phyloP scores from a whole-genome alignment of 92 coral and sea anemone genomes.

The Palythoa grandiflora region DNA sequence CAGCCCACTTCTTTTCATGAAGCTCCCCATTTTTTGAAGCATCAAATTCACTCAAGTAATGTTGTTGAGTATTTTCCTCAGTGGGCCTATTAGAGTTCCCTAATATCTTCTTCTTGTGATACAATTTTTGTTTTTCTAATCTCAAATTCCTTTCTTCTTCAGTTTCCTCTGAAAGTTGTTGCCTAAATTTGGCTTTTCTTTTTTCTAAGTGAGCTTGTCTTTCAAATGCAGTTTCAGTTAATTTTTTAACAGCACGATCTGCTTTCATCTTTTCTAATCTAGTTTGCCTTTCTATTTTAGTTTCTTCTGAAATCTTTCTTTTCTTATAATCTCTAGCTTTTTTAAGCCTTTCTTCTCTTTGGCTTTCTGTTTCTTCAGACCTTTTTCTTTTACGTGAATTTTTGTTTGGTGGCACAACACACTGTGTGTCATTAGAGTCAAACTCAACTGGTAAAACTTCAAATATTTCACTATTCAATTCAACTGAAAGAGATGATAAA shows the following conservation, averaged over 20 bases:
- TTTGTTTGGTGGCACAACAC: constrained; percentile 31
- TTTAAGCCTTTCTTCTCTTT: neutral
- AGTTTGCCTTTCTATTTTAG: constrained; percentile 50
- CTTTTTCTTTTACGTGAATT: constrained; percentile 45
- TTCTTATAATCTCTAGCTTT: no score
- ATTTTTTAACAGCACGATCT: constrained; percentile 39
- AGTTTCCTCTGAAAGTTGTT: constrained; percentile 22
- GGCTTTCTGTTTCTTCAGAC: constrained; percentile 45
- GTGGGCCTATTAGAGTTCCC: constrained; percentile 9
- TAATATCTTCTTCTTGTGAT: constrained; percentile 23
- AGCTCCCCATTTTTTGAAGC: neutral
- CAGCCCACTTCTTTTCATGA: neutral
- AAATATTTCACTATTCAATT: constrained; percentile 29
- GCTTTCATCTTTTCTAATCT: neutral
- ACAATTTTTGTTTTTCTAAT: constrained; percentile 25
- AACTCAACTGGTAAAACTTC: no score
- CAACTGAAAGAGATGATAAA: constrained; percentile 65
- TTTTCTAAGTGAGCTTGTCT: constrained; percentile 32
- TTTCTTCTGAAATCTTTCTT: no score
- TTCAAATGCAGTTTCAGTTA: constrained; percentile 46
- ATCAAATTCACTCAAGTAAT: constrained; percentile 36
- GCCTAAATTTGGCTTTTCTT: constrained; percentile 40
- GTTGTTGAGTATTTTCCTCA: constrained; percentile 13
- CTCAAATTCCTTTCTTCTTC: constrained; percentile 10
- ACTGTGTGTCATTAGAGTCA: constrained; percentile 12